Evolutionary conservation across 2,113 vertebrate genomes (phyloP).

Genomic region (Herpetotheres cachinnans): DNA sequence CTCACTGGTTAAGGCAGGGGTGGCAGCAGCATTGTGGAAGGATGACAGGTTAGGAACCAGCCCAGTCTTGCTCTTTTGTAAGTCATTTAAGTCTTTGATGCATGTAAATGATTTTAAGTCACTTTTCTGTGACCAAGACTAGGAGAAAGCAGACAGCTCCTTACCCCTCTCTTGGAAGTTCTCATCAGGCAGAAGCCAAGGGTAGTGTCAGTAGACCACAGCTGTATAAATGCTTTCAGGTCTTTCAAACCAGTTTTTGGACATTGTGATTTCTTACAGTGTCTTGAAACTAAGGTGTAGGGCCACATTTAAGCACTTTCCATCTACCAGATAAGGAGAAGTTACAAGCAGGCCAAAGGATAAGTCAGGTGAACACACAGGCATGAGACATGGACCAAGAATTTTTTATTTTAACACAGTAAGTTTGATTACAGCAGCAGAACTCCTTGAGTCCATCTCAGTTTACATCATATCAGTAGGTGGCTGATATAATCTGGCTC

Average conservation of each 20-base stretch:
- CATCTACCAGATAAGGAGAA: background rate
- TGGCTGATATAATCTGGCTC: background rate
- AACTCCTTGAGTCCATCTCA: background rate
- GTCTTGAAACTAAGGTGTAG: background rate
- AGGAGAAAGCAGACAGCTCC: background rate
- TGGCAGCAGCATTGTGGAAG: background rate
- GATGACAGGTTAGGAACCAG: no score
- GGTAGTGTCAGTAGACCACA: background rate
- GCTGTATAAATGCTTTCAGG: fast-evolving
- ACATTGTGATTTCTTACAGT: fast-evolving
- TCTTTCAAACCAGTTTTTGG: background rate
- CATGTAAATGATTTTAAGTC: background rate
- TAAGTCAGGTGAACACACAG: background rate
- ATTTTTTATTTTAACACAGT: conserved; percentile 17
- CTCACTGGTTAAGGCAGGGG: background rate
- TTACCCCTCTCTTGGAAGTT: background rate
- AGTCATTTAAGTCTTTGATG: no score
- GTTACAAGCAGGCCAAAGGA: background rate
- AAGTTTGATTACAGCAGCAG: background rate
- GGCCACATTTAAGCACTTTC: background rate
- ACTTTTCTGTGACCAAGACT: no score
- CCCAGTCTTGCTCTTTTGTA: background rate
- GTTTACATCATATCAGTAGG: background rate
- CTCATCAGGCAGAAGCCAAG: background rate
- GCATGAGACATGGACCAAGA: background rate